phyloP scores from a whole-genome alignment of 2,888 invertebrate genomes.

The Thyatira batis region DNA sequence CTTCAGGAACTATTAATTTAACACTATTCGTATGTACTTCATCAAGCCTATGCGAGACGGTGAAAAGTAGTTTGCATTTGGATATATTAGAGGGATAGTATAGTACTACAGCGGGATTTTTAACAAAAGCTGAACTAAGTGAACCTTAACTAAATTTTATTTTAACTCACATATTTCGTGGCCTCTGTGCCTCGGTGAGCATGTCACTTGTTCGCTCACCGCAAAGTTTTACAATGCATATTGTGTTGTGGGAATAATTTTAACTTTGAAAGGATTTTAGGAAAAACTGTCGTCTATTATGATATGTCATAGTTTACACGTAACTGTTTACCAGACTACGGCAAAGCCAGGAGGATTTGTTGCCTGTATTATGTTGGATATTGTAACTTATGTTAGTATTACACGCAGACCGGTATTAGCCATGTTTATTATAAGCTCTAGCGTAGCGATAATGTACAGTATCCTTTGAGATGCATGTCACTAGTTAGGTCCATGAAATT shows the following conservation, averaged over 20 bases:
- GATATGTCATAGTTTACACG: not conserved
- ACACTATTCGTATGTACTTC: too few relatives aligned
- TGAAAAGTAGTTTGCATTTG: too few relatives aligned
- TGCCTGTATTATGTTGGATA: not conserved
- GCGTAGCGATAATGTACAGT: not conserved
- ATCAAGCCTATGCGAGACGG: too few relatives aligned
- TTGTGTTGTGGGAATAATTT: constrained; percentile 19
- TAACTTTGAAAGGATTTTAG: constrained; percentile 10
- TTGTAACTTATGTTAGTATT: not conserved
- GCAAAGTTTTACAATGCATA: constrained; percentile 18
- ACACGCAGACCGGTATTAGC: constrained; percentile 5
- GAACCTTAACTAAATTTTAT: not conserved
- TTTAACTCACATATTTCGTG: constrained; percentile 9
- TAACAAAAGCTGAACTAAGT: not conserved
- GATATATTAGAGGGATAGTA: too few relatives aligned
- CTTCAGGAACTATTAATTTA: not conserved
- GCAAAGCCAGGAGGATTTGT: not conserved
- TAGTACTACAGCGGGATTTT: too few relatives aligned
- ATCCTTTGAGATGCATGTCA: not conserved
- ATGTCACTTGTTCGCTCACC: constrained; percentile 13
- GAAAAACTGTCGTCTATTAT: constrained; percentile 3
- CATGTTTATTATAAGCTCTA: not conserved
- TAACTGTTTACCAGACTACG: not conserved
- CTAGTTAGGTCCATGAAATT: not conserved
- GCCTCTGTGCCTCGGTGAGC: constrained; percentile 17